Base-by-base conservation (phyloP, 1,140 invertebrate species). In the Lepidurus packardi region DNA sequence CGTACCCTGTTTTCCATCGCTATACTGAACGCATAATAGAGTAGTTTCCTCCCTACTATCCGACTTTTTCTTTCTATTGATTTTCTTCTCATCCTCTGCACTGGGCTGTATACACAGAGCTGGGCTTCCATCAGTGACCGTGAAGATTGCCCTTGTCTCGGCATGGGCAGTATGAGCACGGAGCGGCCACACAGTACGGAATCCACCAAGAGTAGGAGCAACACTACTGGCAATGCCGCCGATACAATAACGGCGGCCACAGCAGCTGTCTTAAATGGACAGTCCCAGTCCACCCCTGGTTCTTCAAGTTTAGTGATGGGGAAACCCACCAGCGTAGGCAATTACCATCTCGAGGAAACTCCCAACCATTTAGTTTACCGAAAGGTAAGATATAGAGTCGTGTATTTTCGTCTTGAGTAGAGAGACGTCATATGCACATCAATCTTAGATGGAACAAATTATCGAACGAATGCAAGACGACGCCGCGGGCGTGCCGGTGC, bases 391-490 rank as follows among this genome's bases (percentile, higher is more conserved):
- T 65, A 73, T 8, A 76, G 21, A 16, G 13, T 1, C 16, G n/a
- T 41, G 16, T 78, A 24, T 43, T 3, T 53, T 16, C 53, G 76
- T 44, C 45, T 13, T n/a, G 16, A 24, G 7, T 53, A 21, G 5
- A 75, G 16, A 75, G 11, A 77, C 41, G 7, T 78, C 34, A 21
- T 34, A 34, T 34, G 34, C 1, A 34, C 21, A 42, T 74, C 21
- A 13, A 80, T 86, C 87, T 13, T 83, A 98, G 96, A 99, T 99
- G 96, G 98, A 99, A 85, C 87, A 90, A 24, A 94, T 99, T 25
- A 91, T 99, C 24, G 95, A 98, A 81, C 92, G 91, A 86, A 99
- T 99, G 98, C 94, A 98, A 86, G 94, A 98, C 84, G 95, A 98
- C 85, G 90, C 89, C 24, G 90, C 89, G 11, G 98, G 98, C 21